These are phyloP conservation scores for Polylopha cassiicola DNA, from an alignment of 2,888 invertebrate genomes.

Conservation along the genomic window DNA sequence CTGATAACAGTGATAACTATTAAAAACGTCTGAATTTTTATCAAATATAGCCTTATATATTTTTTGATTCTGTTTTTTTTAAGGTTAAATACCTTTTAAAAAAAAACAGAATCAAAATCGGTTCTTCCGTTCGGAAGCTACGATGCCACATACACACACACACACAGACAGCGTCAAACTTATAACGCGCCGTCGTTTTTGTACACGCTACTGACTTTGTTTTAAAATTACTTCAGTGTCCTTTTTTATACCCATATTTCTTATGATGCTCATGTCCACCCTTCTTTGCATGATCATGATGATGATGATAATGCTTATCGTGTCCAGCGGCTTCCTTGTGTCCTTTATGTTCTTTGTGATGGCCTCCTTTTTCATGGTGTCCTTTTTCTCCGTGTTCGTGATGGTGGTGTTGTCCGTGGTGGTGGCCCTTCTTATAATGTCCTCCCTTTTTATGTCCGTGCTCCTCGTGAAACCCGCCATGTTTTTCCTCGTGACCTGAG, in stretches of 20 bases:
- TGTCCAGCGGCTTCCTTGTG: conserved; percentile 88
- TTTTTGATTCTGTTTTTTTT: too few relatives aligned
- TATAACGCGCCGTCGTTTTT: too few relatives aligned
- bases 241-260: conserved; percentile 83
- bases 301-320: conserved; percentile 85
- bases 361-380: conserved; percentile 86
- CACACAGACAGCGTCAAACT: too few relatives aligned
- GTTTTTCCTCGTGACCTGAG: conserved; percentile 87
- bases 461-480: conserved; percentile 87
- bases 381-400: conserved; percentile 89
- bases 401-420: conserved; percentile 85
- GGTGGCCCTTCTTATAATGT: conserved; percentile 87
- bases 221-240: conserved; percentile 41
- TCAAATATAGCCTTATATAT: too few relatives aligned
- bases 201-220: neutral
- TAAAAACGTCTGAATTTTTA: too few relatives aligned
- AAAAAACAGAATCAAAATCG: too few relatives aligned
- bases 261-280: conserved; percentile 88
- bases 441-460: conserved; percentile 90
- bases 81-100: too few relatives aligned
- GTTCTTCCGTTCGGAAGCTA: too few relatives aligned
- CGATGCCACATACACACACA: too few relatives aligned
- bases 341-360: conserved; percentile 87
- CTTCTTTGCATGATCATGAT: conserved; percentile 86
- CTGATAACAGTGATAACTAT: too few relatives aligned